Percentiles rank a stretch among this genome's conserved stretches.
phyloP scores from a whole-genome alignment of 30 jellyfish, hydroid and myxozoan genomes.

The Turritopsis rubra region DNA sequence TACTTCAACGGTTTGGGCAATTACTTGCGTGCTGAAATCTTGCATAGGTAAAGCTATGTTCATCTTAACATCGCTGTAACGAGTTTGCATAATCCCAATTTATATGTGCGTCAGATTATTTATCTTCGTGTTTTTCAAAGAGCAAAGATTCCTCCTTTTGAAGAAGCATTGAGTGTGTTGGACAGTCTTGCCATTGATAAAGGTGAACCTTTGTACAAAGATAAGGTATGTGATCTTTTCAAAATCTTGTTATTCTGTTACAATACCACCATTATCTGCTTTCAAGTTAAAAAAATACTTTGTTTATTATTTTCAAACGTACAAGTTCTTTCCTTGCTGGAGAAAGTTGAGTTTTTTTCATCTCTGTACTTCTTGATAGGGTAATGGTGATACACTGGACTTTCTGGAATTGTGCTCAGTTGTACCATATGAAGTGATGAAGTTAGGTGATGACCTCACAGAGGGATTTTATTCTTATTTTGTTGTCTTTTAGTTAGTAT shows the following conservation, averaged over 20 bases:
- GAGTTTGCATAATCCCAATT: neutral
- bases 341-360: neutral
- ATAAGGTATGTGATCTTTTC: neutral
- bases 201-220: neutral
- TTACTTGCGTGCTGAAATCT: constrained; percentile 50
- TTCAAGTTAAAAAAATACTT: too few relatives aligned
- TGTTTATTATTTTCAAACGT: too few relatives aligned
- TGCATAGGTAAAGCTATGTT: constrained; percentile 30
- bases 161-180: constrained; percentile 25
- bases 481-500: neutral
- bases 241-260: neutral
- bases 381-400: constrained; percentile 1
- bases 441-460: neutral
- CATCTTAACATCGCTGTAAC: neutral
- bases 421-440: constrained; percentile 28
- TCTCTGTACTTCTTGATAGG: constrained; percentile 4
- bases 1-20: constrained; percentile 57
- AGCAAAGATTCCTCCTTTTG: constrained; percentile 35
- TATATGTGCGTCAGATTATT: too few relatives aligned
- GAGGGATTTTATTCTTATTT: neutral
- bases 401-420: constrained; percentile 21
- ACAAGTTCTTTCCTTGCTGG: neutral
- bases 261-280: too few relatives aligned
- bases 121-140: neutral
- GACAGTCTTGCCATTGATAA: constrained; percentile 16